phyloP scores from a whole-genome alignment of 2,888 invertebrate species.

The Stenodema calcarata region DNA sequence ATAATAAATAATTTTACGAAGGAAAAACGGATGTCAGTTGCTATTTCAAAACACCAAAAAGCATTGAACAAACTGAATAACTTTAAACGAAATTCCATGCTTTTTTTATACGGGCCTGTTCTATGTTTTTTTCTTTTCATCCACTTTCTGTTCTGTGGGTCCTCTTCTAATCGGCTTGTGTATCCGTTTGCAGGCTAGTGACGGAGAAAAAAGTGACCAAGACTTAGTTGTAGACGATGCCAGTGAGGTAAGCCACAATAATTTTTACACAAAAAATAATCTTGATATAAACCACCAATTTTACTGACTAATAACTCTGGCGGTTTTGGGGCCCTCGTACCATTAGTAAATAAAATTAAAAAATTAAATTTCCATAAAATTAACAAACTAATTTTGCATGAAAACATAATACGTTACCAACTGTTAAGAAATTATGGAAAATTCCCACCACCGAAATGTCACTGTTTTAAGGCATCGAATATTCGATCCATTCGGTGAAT shows the following conservation, averaged over 20 bases:
- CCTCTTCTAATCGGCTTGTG: constrained; percentile 54
- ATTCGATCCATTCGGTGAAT: neutral
- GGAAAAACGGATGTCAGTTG: neutral
- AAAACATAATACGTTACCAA: neutral
- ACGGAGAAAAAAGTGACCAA: constrained; percentile 86
- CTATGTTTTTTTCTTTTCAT: neutral
- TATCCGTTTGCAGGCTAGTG: constrained; percentile 69
- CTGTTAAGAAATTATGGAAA: neutral
- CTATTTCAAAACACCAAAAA: neutral
- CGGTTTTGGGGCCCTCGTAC: neutral
- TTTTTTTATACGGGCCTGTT: neutral
- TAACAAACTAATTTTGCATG: neutral
- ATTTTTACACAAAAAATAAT: constrained; percentile 44
- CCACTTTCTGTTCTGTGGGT: constrained; percentile 16
- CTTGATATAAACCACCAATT: constrained; percentile 34
- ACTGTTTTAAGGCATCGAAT: neutral
- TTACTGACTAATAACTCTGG: neutral
- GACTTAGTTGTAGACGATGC: constrained; percentile 95
- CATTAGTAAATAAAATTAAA: neutral
- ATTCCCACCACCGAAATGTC: neutral
- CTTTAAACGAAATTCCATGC: neutral
- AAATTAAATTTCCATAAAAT: neutral
- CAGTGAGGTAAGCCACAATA: constrained; percentile 69
- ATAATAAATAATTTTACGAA: too few relatives aligned
- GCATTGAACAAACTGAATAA: neutral